Percentiles rank a stretch among this genome's conserved stretches.
phyloP scores from a whole-genome alignment of 2,888 invertebrate species.

The Dascillus cervinus region DNA sequence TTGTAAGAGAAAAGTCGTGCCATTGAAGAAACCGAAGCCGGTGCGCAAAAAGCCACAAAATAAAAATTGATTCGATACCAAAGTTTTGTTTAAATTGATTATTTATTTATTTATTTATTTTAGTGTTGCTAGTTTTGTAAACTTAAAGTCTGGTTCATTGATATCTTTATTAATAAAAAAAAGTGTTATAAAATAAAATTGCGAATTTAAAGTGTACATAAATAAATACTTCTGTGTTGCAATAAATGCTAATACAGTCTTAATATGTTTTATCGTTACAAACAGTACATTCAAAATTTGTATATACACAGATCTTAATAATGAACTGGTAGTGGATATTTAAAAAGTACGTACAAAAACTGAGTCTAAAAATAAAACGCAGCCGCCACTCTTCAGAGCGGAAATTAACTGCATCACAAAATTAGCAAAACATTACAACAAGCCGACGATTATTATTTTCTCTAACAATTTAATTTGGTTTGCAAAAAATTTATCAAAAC shows the following conservation, averaged over 20 bases:
- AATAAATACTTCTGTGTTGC: slow-evolving; percentile 17
- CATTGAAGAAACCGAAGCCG: slow-evolving; percentile 6
- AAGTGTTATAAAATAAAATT: slow-evolving; percentile 31
- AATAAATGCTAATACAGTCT: slow-evolving; percentile 37
- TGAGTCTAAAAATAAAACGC: too few relatives aligned
- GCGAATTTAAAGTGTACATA: slow-evolving; percentile 21
- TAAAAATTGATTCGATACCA: slow-evolving; percentile 1
- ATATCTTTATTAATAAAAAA: slow-evolving; percentile 29
- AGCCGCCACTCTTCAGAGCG: too few relatives aligned
- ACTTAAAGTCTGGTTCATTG: slow-evolving; percentile 8
- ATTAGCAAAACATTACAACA: too few relatives aligned
- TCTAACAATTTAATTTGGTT: too few relatives aligned
- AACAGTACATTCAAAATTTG: too few relatives aligned
- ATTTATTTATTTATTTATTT: slow-evolving; percentile 27
- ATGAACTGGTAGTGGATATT: too few relatives aligned
- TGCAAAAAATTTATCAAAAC: too few relatives aligned
- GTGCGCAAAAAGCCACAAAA: slow-evolving; percentile 3
- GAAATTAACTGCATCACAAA: too few relatives aligned
- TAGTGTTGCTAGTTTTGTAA: slow-evolving; percentile 1
- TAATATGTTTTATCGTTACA: slow-evolving; percentile 34
- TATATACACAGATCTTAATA: too few relatives aligned
- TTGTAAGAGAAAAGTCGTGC: slow-evolving; percentile 29
- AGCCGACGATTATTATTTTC: too few relatives aligned
- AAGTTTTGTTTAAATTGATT: slow-evolving; percentile 11
- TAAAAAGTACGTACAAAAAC: too few relatives aligned